phyloP scores from a whole-genome alignment of 2,888 invertebrate species.

The Amorpha juglandis region DNA sequence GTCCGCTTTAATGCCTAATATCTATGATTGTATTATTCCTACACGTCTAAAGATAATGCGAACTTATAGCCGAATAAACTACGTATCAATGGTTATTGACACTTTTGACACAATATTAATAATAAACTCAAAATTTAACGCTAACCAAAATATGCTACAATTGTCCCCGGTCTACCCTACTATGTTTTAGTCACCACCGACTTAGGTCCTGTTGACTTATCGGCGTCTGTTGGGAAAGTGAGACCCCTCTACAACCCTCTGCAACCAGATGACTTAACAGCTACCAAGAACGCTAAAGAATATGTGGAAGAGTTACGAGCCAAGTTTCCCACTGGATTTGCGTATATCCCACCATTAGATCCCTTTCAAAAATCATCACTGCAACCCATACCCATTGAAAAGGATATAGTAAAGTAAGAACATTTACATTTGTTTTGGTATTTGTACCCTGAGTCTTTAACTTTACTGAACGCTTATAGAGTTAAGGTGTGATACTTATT shows the following conservation, averaged over 20 bases:
- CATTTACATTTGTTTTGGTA: background rate
- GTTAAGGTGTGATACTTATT: too few species aligned
- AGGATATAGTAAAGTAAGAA: constrained; percentile 2
- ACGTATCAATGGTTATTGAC: too few species aligned
- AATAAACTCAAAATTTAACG: too few species aligned
- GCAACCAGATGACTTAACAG: background rate
- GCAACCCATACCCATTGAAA: background rate
- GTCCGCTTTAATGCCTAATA: too few species aligned
- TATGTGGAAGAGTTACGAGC: background rate
- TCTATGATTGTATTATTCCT: too few species aligned
- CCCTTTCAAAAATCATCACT: background rate
- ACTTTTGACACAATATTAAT: too few species aligned
- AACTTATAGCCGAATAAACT: too few species aligned
- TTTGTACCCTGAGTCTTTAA: too few species aligned
- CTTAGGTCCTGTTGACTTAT: background rate
- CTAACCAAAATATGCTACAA: too few species aligned
- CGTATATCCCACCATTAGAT: constrained; percentile 8
- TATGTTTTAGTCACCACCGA: constrained; percentile 3
- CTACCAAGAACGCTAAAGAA: background rate
- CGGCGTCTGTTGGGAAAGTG: constrained; percentile 1
- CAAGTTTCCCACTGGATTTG: background rate
- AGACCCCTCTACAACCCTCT: background rate
- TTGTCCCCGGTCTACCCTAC: too few species aligned
- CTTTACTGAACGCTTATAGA: too few species aligned
- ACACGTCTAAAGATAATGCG: too few species aligned